Evolutionary conservation across 2,888 invertebrate genomes (phyloP), one percentile per base, ranked within the genome.

Genomic region (Clunio marinus): DNA sequence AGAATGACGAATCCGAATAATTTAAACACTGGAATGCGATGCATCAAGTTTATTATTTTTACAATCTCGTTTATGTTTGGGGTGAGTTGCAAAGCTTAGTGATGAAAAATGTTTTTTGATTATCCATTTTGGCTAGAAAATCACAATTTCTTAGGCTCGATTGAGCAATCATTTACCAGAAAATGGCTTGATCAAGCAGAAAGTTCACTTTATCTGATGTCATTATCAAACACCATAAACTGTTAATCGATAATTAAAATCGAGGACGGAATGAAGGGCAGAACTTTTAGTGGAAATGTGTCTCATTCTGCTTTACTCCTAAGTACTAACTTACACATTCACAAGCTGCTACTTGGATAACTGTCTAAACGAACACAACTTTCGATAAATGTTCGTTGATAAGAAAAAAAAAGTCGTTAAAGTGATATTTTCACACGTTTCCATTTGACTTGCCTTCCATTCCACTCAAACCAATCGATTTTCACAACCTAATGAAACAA

Each of bases 51-150:
- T 74, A 83, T 89, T 80, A 80, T 91, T 71, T 82, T 90, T 73
- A 81, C 86, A 72, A 87, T 90, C 73, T 89, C 89, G 75, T 83
- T 88, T 25, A 84, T 90, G 76, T 90, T 90, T 78, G 86, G 88
- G 80, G 90, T 90, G 77, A 87, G 89, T 84, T 73, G 10, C 10
- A n/a, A n/a, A 13, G 17, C n/a, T 35, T 45, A 7, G 32, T 32
- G 5, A 24, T 65, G 37, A 32, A 32, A 51, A 20, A 8, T 28
- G n/a, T 24, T 20, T 15, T 5, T 37, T n/a, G 10, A 13, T 4
- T 2, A n/a, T 13, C 7, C 55, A 55, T 15, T 24, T 15, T 35
- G 35, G n/a, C n/a, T 35, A 35, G 2, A 35, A 35, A 35, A n/a
- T 15, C 17, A 8, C 15, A 46, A 46, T 15, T 15, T 46, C 32